Evolutionary conservation across 2,888 invertebrate genomes (phyloP).

Genomic region (Nemotelus pantherinus): DNA sequence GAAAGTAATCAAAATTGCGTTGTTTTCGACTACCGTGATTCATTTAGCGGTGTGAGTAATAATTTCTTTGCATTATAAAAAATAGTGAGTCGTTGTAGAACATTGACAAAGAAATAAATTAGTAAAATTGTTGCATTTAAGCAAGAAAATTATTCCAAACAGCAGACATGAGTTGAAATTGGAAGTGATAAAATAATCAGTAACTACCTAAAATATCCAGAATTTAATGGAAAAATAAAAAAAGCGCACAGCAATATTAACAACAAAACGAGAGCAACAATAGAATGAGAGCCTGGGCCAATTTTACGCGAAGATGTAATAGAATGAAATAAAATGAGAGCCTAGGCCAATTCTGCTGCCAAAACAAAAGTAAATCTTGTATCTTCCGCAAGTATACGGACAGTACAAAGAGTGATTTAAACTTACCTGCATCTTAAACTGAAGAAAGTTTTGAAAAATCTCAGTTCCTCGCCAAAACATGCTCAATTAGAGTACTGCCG

Average conservation of each 20-base stretch:
- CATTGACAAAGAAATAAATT: slow-evolving; percentile 1
- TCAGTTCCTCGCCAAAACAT: too few relatives aligned
- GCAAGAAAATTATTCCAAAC: neutral
- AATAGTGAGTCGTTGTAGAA: neutral
- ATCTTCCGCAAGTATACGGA: too few relatives aligned
- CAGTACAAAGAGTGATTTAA: too few relatives aligned
- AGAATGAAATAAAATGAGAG: too few relatives aligned
- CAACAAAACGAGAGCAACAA: neutral
- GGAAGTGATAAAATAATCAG: neutral
- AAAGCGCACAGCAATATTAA: neutral
- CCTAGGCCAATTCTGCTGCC: too few relatives aligned
- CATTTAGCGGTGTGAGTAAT: neutral
- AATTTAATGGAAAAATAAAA: neutral
- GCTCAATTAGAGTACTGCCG: too few relatives aligned
- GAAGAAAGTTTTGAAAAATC: too few relatives aligned
- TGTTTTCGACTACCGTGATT: neutral
- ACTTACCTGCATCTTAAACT: too few relatives aligned
- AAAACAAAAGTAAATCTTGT: too few relatives aligned
- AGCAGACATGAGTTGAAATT: neutral
- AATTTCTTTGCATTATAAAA: neutral
- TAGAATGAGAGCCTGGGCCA: too few relatives aligned
- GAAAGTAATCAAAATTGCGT: neutral
- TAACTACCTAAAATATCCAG: neutral
- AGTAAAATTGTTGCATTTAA: neutral
- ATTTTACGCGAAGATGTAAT: too few relatives aligned